A percentile compares a stretch with the other conserved stretches of the same genome.
Evolutionary conservation across 92 coral and sea anemone species (phyloP).

Genomic region (Anthopleura xanthogrammica): DNA sequence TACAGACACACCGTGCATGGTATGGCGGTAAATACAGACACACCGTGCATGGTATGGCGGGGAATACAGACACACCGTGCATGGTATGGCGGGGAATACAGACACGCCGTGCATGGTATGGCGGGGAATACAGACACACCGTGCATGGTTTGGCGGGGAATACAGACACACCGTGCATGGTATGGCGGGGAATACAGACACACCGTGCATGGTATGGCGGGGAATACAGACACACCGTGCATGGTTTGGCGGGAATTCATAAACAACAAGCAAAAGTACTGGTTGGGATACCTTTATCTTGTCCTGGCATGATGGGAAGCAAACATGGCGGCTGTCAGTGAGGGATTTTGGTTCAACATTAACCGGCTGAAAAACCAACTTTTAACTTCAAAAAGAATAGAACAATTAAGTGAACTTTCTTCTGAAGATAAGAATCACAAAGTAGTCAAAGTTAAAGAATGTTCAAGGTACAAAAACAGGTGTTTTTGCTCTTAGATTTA

Average conservation of each 20-base stretch:
- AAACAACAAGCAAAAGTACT: too few relatives aligned
- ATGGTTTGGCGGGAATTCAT: background rate
- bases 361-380: conserved; percentile 58
- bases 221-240: background rate
- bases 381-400: conserved; percentile 46
- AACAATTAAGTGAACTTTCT: conserved; percentile 31
- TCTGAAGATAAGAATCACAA: conserved; percentile 21
- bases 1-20: background rate
- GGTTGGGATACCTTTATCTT: conserved; percentile 11
- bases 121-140: too few relatives aligned
- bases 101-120: background rate
- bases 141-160: background rate
- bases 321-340: conserved; percentile 52
- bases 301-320: conserved; percentile 29
- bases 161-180: too few relatives aligned
- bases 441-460: conserved; percentile 50
- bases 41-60: background rate
- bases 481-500: background rate
- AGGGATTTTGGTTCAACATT: conserved; percentile 67
- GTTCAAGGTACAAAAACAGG: conserved; percentile 47
- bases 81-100: background rate
- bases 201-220: background rate
- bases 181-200: background rate
- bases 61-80: background rate
- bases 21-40: background rate